These are phyloP conservation scores for Anniella stebbinsi DNA, from an alignment of 2,797 vertebrate genomes.

Conservation along the genomic window DNA sequence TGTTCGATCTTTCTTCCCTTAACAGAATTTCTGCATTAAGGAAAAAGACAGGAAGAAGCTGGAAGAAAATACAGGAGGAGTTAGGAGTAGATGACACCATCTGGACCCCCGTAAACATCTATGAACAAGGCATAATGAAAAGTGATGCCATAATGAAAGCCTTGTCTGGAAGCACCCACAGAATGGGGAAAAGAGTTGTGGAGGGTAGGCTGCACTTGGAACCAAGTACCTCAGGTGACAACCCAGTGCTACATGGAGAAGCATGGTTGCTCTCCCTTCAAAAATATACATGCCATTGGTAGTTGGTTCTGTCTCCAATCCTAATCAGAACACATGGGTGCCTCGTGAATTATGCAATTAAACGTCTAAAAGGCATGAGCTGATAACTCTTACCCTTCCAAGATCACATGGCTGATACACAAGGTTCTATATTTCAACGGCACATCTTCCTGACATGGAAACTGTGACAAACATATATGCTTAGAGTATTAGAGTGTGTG, in stretches of 20 bases:
- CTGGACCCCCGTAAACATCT: no score
- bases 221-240: background rate
- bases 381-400: background rate
- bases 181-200: no score
- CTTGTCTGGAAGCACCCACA: no score
- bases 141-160: no score
- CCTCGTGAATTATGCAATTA: background rate
- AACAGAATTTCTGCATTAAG: no score
- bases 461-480: no score
- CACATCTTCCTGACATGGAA: background rate
- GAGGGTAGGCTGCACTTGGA: background rate
- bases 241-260: background rate
- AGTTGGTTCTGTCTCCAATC: background rate
- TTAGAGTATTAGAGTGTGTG: no score
- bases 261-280: background rate
- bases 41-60: no score
- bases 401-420: background rate
- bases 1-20: no score
- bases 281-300: background rate
- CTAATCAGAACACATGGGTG: background rate
- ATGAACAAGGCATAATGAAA: no score
- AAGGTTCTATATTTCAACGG: background rate
- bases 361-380: background rate
- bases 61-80: no score
- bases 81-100: no score